A percentile compares a stretch with the other conserved stretches of the same genome.
Evolutionary conservation across 2,113 vertebrate genomes (phyloP).

Genomic region (Pedetes capensis): DNA sequence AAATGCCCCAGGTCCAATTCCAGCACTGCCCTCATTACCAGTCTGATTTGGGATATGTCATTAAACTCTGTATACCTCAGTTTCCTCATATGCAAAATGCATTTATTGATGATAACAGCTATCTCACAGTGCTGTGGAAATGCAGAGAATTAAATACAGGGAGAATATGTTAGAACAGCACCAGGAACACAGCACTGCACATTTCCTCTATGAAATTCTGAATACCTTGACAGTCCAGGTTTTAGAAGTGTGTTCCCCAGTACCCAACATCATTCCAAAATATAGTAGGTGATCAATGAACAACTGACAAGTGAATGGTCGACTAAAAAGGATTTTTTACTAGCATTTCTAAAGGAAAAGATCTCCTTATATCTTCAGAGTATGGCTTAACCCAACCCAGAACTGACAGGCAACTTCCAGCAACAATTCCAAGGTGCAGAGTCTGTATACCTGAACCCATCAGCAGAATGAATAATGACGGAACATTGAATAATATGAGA

Average conservation of each 20-base stretch:
- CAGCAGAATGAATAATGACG: neutral
- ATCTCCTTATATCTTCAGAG: slow-evolving; percentile 4
- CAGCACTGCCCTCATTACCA: neutral
- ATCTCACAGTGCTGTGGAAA: neutral
- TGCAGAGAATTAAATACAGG: neutral
- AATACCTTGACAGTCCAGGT: neutral
- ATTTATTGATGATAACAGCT: neutral
- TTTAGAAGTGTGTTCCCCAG: neutral
- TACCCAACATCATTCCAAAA: neutral
- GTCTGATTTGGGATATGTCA: too few species aligned
- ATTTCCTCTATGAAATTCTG: neutral
- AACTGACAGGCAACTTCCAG: neutral
- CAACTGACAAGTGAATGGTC: neutral
- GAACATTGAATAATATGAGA: neutral
- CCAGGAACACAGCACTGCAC: neutral
- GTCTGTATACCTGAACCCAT: neutral
- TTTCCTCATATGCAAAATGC: neutral
- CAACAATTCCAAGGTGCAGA: neutral
- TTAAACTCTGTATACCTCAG: neutral
- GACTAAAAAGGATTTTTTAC: neutral
- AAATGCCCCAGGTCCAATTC: neutral
- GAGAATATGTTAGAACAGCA: neutral
- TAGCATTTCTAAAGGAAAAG: neutral
- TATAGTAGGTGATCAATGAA: neutral
- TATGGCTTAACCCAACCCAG: neutral